Base-by-base conservation (phyloP, 2,797 vertebrate genomes). In the Novumbra hubbsi region DNA sequence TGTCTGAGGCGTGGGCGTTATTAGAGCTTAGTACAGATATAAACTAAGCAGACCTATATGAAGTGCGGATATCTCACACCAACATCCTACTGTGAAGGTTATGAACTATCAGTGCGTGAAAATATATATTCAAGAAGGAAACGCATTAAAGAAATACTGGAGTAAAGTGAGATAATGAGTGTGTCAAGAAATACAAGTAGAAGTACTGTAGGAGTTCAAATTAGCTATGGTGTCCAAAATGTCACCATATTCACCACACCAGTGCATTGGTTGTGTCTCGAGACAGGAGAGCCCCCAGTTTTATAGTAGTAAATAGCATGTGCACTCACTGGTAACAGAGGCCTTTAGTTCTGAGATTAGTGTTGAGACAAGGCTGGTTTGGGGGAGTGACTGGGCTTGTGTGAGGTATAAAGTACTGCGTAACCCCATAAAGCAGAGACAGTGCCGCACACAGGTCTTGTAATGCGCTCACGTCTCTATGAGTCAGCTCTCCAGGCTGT, bases 21-120 rank as follows among this genome's bases (percentile, higher is more conserved):
- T 83, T 83, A 77, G 76, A 75, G 66, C 80, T 77, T 80, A 83
- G 79, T 85, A 84, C 84, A 85, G 85, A 86, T 78, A 81, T 87
- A 80, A 71, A 76, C 76, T 73, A 87, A 72, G 70, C 11, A 76
- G 68, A 77, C 73, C 76, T 68, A 70, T 78, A 75, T 77, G 72
- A 78, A 65, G 62, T 19, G 2, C 17, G 5, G 16, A 64, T 32
- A 64, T 16, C n/a, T 60, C 21, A 7, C 62, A 64, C 3, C 27
- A 14, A 6, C 14, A 1, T 65, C 63, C 14, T 2, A 45, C 41
- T 16, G 27, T 64, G 27, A 64, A 5, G 14, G 5, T 7, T 14
- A 34, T 32, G 63, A 65, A 19, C 63, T 16, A 63, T 28, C 16
- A 60, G 55, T 14, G 2, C n/a, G 24, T 24, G 11, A 21, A 60